phyloP scores from a whole-genome alignment of 2,888 invertebrate species.

The Ceramica pisi region DNA sequence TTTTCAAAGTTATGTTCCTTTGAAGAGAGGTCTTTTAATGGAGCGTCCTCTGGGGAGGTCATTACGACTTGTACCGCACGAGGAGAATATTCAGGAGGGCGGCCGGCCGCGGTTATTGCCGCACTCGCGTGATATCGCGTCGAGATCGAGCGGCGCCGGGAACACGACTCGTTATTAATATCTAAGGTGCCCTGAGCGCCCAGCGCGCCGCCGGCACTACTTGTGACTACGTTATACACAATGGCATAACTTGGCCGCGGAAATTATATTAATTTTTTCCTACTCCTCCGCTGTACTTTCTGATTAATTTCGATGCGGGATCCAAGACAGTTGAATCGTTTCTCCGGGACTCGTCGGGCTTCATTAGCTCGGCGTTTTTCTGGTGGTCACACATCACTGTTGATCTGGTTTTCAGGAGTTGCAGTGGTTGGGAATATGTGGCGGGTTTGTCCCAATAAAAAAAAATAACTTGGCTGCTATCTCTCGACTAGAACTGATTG shows the following conservation, averaged over 20 bases:
- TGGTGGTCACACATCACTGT: too few species aligned
- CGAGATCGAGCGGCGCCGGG: background rate
- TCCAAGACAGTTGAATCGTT: too few species aligned
- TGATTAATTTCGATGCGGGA: too few species aligned
- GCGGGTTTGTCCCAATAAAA: too few species aligned
- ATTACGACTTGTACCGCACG: constrained; percentile 32
- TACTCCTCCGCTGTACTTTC: too few species aligned
- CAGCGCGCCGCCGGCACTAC: constrained; percentile 13
- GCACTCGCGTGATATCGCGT: constrained; percentile 13
- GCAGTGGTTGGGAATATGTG: too few species aligned
- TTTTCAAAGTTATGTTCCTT: constrained; percentile 46
- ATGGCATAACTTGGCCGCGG: constrained; percentile 7
- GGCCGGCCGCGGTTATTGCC: constrained; percentile 6
- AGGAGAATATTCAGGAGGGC: constrained; percentile 12
- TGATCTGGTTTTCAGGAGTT: too few species aligned
- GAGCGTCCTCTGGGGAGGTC: constrained; percentile 43
- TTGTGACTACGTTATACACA: constrained; percentile 26
- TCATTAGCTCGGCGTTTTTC: too few species aligned
- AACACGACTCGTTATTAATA: constrained; percentile 39
- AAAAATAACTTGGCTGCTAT: constrained; percentile 13
- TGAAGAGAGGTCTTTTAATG: constrained; percentile 34
- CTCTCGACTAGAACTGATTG: constrained; percentile 4
- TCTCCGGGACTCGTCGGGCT: too few species aligned
- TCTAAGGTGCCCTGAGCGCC: constrained; percentile 7
- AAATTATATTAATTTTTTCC: too few species aligned